Conservation (phyloP, 2,888 invertebrate species). For the Leptopilina myrica region DNA sequence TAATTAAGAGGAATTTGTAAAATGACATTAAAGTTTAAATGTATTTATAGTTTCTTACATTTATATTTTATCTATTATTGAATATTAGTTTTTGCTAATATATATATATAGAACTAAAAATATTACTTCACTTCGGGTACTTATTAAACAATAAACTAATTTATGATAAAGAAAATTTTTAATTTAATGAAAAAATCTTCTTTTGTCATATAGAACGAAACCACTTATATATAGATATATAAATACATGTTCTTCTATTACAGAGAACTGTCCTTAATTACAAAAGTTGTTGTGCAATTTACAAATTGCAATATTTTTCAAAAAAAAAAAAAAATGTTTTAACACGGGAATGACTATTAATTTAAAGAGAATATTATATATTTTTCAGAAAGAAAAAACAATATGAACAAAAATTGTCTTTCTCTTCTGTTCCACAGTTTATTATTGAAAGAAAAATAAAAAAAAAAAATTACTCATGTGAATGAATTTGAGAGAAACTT, state of each 20-base stretch:
- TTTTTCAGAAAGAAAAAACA: neutral
- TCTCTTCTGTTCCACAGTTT: too few relatives aligned
- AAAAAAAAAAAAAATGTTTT: neutral
- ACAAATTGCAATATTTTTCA: neutral
- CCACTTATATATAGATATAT: neutral
- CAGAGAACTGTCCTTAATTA: neutral
- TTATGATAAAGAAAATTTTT: neutral
- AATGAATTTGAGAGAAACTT: neutral
- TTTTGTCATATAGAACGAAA: neutral
- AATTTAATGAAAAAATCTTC: conserved; percentile 1
- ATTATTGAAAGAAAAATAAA: neutral
- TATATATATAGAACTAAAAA: neutral
- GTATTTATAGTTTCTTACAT: neutral
- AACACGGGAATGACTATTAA: neutral
- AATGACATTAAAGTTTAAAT: neutral
- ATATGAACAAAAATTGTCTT: neutral
- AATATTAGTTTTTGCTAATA: neutral
- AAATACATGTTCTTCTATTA: neutral
- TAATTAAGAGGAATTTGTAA: neutral
- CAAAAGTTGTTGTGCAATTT: neutral
- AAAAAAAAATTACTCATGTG: neutral
- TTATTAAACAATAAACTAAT: neutral
- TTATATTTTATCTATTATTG: neutral
- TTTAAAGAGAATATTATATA: neutral
- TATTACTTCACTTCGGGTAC: neutral